Evolutionary conservation across 2,797 vertebrate species (phyloP), one percentile per base, ranked within the genome.

Genomic region (Scyliorhinus canicula): DNA sequence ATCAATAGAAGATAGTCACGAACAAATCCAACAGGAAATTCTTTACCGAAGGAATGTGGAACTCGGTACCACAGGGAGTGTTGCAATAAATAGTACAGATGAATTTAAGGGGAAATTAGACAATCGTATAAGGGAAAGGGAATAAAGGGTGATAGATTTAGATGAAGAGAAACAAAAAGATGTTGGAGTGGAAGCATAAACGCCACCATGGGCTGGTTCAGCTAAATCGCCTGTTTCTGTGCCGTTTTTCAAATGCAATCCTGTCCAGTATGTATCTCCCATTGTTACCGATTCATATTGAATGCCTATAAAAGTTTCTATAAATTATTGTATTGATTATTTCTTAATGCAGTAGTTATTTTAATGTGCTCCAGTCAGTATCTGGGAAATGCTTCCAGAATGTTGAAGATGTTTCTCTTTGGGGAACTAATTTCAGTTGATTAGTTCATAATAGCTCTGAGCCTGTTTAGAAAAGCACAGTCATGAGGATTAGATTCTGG

Each of bases 381-480:
- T 60, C 35, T 90, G 86, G 55, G 16, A 90, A 90, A 90, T 90
- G 31, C 40, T 90, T 90, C 35, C 35, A n/a, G 35, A 14, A 31
- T 52, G 84, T 16, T 86, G 31, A 11, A 86, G 84, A 31, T 4
- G 55, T 90, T 60, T 90, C 35, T 60, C 86, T 90, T 90, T 90
- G 86, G 86, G 86, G 86, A 90, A 90, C 52, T 90, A 60, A 90
- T 90, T 90, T 90, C 55, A 90, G 55, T n/a, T 90, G n/a, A 90
- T n/a, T 90, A 8, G 55, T 90, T 60, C 40, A 11, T 90, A 90
- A 90, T 90, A n/a, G 60, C 55, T 90, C 86, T 31, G 19, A n/a
- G 55, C 52, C 86, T 60, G 55, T 90, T 57, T 90, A 60, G 55
- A 90, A n/a, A 60, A 14, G 84, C 84, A 55, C 7, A 31, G 84